Percentiles rank a stretch among this genome's conserved stretches.
Conservation (phyloP, 2,113 vertebrate genomes). For the Platycercus adscitus region DNA sequence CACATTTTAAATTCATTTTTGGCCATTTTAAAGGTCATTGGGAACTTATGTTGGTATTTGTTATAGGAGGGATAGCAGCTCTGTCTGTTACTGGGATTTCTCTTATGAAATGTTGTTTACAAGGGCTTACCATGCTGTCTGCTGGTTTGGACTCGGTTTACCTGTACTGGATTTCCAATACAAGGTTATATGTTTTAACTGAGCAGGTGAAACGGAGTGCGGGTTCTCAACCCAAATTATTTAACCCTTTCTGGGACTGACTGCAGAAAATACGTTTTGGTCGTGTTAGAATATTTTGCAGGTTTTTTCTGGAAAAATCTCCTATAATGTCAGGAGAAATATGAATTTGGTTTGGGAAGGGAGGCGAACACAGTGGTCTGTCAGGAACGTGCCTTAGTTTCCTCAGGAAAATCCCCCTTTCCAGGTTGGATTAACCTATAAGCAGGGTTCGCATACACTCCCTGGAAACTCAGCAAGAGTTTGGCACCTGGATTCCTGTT, state of each 20-base stretch:
- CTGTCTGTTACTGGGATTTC: background rate
- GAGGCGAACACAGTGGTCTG: background rate
- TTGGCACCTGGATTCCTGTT: background rate
- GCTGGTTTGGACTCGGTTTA: background rate
- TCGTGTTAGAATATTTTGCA: background rate
- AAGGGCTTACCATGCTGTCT: background rate
- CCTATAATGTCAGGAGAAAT: background rate
- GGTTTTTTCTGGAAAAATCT: background rate
- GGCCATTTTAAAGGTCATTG: slow-evolving; percentile 47
- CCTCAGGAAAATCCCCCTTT: background rate
- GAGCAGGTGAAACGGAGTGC: background rate
- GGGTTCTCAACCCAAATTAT: background rate
- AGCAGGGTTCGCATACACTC: background rate
- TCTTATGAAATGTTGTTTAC: background rate
- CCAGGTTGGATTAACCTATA: background rate
- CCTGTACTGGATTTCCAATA: background rate
- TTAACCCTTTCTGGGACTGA: background rate
- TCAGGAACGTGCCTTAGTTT: background rate
- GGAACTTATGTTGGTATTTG: background rate
- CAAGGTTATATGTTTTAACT: background rate
- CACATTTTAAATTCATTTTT: slow-evolving; percentile 39
- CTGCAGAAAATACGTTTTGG: background rate
- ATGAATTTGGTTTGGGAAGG: background rate
- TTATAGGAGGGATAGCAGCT: background rate
- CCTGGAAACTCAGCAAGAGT: background rate